Percentiles rank a stretch among this genome's conserved stretches.
Conservation (phyloP, 1,140 invertebrate species). For the Trachymyrmex cornetzi region DNA sequence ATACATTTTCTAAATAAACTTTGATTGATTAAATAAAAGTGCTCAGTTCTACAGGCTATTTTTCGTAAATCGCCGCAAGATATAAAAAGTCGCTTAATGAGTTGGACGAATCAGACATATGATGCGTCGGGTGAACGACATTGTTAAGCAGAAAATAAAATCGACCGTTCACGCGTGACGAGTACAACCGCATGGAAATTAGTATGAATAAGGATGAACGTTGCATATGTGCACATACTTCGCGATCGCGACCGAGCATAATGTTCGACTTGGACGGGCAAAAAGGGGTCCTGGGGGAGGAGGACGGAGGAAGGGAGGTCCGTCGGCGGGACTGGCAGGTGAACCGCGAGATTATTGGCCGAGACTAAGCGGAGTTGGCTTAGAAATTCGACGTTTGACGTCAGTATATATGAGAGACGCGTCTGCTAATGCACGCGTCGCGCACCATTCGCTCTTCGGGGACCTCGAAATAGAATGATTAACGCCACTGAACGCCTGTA, state of each 20-base stretch:
- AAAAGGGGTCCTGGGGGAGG: background rate
- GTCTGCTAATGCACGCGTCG: constrained; percentile 52
- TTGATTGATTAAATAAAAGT: background rate
- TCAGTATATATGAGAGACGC: constrained; percentile 60
- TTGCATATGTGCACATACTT: constrained; percentile 46
- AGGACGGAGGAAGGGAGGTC: background rate
- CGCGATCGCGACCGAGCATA: constrained; percentile 30
- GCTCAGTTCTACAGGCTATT: background rate
- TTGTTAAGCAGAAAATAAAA: constrained; percentile 43
- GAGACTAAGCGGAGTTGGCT: constrained; percentile 69
- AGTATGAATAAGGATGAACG: constrained; percentile 67
- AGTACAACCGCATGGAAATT: constrained; percentile 50
- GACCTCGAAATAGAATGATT: constrained; percentile 75
- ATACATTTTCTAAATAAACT: background rate
- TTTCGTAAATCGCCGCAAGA: background rate
- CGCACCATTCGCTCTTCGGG: constrained; percentile 52
- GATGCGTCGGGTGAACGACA: constrained; percentile 8
- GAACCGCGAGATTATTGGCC: constrained; percentile 68
- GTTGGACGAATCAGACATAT: background rate
- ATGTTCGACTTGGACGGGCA: constrained; percentile 47
- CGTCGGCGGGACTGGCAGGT: constrained; percentile 39
- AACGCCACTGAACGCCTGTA: constrained; percentile 60
- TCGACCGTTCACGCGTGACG: constrained; percentile 10
- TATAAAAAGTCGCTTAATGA: background rate
- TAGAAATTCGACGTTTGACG: constrained; percentile 75